Evolutionary conservation across 2,888 invertebrate species (phyloP), one percentile per base, ranked within the genome.

Genomic region (Teinopalpus imperialis): DNA sequence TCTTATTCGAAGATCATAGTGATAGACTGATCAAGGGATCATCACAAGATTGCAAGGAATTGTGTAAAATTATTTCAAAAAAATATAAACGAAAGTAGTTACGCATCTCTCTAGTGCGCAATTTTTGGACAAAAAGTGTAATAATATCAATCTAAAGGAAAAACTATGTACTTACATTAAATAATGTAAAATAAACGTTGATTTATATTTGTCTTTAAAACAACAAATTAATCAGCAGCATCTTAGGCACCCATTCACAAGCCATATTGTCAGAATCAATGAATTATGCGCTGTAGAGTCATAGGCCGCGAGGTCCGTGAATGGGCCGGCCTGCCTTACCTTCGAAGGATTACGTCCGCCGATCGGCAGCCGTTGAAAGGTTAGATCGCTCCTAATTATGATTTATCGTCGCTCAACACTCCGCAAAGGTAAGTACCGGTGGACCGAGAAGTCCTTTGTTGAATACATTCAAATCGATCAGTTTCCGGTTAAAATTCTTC

Each of bases 331-430:
- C 30, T 30, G 32, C 30, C 30, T 40, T 30, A 36, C 51, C 48
- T 51, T 51, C 48, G 51, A 51, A 51, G 77, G 79, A 71, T 80
- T 77, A 78, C 50, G 64, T 62, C 61, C 43, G 57, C 44, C 66
- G 66, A 75, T 82, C 77, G 81, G 81, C 82, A 83, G 69, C 80
- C 79, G 82, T 64, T 79, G 81, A 82, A 74, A 78, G 69, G 75
- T 74, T 66, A 61, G 63, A 58, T 67, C 68, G 60, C 51, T 36
- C 66, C 70, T 86, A 86, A 86, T 85, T 83, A 86, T 85, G 81
- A 85, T 85, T 85, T 85, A 85, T 81, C 48, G 54, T 40, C 36
- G 14, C 10, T 26, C 45, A 39, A 26, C 45, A 30, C 21, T 8
- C 8, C 8, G 36, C 18, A 42, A 39, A 26, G 49, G 41, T 43